Evolutionary conservation across 2,888 invertebrate genomes (phyloP).

Genomic region (Acrobeloides nanus): DNA sequence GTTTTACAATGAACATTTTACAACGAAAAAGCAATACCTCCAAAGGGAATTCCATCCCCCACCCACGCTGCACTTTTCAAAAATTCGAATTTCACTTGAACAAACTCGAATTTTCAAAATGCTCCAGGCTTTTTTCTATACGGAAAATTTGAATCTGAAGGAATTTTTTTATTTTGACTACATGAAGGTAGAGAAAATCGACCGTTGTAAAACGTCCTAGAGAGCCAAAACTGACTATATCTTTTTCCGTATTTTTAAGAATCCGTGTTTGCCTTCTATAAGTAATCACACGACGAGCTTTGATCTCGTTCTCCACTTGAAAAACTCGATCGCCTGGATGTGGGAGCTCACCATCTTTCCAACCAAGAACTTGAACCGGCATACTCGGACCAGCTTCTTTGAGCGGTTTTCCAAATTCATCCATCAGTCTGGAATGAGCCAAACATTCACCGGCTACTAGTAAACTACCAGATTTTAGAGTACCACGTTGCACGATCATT

Average conservation of each 20-base stretch:
- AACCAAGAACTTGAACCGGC: slow-evolving; percentile 56
- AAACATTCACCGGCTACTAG: slow-evolving; percentile 76
- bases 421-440: slow-evolving; percentile 52
- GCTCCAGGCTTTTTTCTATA: no score
- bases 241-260: slow-evolving; percentile 63
- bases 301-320: slow-evolving; percentile 68
- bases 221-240: no score
- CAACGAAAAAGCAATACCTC: no score
- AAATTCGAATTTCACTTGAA: no score
- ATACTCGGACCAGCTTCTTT: slow-evolving; percentile 32
- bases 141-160: no score
- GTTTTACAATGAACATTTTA: no score
- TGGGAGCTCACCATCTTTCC: slow-evolving; percentile 73
- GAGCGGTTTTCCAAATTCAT: slow-evolving; percentile 35
- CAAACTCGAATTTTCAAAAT: no score
- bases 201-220: no score
- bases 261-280: slow-evolving; percentile 64
- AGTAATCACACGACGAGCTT: slow-evolving; percentile 66
- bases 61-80: no score
- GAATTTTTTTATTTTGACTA: no score
- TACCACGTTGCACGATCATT: slow-evolving; percentile 75
- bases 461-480: slow-evolving; percentile 68
- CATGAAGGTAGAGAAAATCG: no score
- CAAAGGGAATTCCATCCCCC: no score
- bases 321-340: slow-evolving; percentile 78